Evolutionary conservation across 1,140 invertebrate genomes (phyloP).

Genomic region (Globodera rostochiensis): DNA sequence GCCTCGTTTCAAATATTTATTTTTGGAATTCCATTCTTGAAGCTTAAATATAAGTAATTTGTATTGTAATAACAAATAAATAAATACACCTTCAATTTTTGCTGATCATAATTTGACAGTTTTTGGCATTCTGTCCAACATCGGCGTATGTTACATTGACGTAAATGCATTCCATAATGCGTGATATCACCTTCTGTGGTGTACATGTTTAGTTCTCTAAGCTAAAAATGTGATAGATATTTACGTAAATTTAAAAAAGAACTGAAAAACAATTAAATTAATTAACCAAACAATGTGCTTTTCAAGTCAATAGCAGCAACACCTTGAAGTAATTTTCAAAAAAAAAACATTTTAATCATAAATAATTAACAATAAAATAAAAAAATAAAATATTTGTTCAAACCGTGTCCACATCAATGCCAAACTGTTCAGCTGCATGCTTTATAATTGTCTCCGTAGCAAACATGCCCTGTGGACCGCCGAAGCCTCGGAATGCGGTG

Average conservation of each 20-base stretch:
- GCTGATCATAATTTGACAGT: slow-evolving; percentile 69
- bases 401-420: slow-evolving; percentile 71
- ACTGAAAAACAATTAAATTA: no score
- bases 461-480: slow-evolving; percentile 86
- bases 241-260: no score
- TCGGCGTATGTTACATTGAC: slow-evolving; percentile 76
- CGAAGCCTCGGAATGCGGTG: slow-evolving; percentile 80
- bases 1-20: slow-evolving; percentile 85
- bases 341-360: no score
- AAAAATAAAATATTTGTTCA: no score
- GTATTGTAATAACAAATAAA: no score
- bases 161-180: slow-evolving; percentile 78
- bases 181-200: slow-evolving; percentile 76
- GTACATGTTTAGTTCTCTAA: slow-evolving; percentile 79
- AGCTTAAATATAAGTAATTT: slow-evolving; percentile 66
- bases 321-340: no score
- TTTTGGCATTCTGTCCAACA: slow-evolving; percentile 83
- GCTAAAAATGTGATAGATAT: slow-evolving; percentile 60
- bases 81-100: slow-evolving; percentile 71
- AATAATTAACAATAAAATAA: no score
- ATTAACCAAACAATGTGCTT: no score
- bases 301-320: no score
- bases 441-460: slow-evolving; percentile 78
- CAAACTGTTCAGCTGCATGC: slow-evolving; percentile 76
- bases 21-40: slow-evolving; percentile 77